phyloP scores from a whole-genome alignment of 1,140 invertebrate genomes.

The Steinernema feltiae region DNA sequence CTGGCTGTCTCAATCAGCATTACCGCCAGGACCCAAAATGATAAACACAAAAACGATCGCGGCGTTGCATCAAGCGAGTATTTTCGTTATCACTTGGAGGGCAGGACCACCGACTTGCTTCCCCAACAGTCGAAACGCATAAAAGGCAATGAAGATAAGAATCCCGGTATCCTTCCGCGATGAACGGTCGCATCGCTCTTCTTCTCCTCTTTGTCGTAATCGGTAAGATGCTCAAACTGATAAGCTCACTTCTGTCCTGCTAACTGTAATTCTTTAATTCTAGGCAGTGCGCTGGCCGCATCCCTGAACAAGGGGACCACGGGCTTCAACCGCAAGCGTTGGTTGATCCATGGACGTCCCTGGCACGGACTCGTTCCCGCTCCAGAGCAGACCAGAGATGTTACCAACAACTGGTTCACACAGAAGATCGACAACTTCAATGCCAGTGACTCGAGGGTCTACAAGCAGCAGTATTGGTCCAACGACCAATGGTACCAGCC shows the following conservation, averaged over 20 bases:
- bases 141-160: too few relatives aligned
- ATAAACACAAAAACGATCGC: too few relatives aligned
- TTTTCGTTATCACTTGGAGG: too few relatives aligned
- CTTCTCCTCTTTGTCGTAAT: neutral
- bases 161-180: neutral
- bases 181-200: neutral
- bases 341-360: neutral
- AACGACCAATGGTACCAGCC: constrained; percentile 28
- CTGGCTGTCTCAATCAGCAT: too few relatives aligned
- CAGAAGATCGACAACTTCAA: constrained; percentile 32
- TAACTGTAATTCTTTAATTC: neutral
- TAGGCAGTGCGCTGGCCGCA: neutral
- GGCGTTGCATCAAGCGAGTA: too few relatives aligned
- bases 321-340: neutral
- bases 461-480: constrained; percentile 29
- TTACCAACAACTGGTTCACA: constrained; percentile 19
- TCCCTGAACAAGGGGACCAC: neutral
- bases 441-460: constrained; percentile 19
- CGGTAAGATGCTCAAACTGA: too few relatives aligned
- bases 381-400: neutral
- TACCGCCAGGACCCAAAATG: too few relatives aligned
- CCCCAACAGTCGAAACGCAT: too few relatives aligned
- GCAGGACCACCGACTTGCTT: too few relatives aligned
- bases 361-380: neutral
- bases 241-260: too few relatives aligned